Evolutionary conservation across 1,140 invertebrate species (phyloP).

Genomic region (Anastrepha obliqua): DNA sequence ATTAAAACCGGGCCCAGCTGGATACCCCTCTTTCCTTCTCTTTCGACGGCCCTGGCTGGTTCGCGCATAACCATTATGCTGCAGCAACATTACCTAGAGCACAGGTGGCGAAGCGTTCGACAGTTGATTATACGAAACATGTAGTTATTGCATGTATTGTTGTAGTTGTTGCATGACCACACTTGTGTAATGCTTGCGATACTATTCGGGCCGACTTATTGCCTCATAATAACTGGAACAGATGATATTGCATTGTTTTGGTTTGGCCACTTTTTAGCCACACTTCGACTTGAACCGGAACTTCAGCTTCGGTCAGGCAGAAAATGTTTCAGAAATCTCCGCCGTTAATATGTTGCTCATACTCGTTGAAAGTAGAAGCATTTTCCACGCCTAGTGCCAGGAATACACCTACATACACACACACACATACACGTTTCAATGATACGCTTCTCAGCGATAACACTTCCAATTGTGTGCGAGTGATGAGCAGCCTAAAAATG

Average conservation of each 20-base stretch:
- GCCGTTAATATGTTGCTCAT: not conserved
- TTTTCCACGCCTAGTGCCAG: not conserved
- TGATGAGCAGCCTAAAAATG: too few species aligned
- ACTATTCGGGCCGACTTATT: not conserved
- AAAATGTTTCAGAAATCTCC: slow-evolving; percentile 28
- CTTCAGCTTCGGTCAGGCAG: slow-evolving; percentile 12
- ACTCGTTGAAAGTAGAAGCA: not conserved
- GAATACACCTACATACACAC: not conserved
- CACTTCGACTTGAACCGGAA: not conserved
- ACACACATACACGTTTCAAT: too few species aligned
- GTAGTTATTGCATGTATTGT: not conserved
- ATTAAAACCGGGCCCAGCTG: too few species aligned
- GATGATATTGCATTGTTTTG: not conserved
- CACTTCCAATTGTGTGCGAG: too few species aligned
- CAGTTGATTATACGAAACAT: not conserved
- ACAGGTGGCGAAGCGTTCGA: not conserved
- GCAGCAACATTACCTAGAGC: not conserved
- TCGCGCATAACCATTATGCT: not conserved
- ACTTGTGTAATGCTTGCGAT: not conserved
- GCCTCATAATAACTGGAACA: slow-evolving; percentile 27
- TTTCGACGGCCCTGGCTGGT: not conserved
- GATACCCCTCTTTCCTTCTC: too few species aligned
- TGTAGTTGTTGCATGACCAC: not conserved
- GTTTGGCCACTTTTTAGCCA: not conserved
- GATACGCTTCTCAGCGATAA: too few species aligned